Evolutionary conservation across 2,797 vertebrate species (phyloP).

Genomic region (Eospalax fontanierii): DNA sequence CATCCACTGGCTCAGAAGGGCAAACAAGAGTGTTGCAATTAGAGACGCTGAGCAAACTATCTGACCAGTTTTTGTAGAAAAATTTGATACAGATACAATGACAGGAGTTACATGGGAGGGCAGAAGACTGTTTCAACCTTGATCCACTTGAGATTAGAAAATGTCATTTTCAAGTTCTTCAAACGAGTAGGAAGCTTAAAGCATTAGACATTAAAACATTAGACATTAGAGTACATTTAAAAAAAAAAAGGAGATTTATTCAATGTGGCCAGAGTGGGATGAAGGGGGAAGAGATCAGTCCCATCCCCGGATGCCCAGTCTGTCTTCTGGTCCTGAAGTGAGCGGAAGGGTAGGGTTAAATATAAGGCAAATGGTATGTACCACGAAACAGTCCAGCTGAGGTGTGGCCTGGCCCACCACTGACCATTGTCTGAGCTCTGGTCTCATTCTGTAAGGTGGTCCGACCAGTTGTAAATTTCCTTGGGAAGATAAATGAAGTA

Average conservation of each 20-base stretch:
- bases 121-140: not conserved
- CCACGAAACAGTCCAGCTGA: not conserved
- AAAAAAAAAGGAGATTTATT: not conserved
- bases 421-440: not conserved
- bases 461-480: not conserved
- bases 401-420: not conserved
- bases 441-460: not conserved
- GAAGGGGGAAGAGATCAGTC: not conserved
- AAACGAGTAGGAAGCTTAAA: not conserved
- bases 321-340: not conserved
- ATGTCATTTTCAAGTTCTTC: constrained; percentile 31
- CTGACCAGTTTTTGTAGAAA: not conserved
- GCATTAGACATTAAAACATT: too few species aligned
- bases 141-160: not conserved
- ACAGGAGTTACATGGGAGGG: not conserved
- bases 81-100: not conserved
- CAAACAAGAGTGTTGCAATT: not conserved
- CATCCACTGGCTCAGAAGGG: not conserved
- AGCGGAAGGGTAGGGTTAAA: not conserved
- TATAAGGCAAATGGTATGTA: not conserved
- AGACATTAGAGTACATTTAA: not conserved
- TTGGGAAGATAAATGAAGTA: not conserved
- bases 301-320: too few species aligned
- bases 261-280: not conserved
- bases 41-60: not conserved